Conservation (phyloP, 2,888 invertebrate genomes). For the Alviniconcha strummeri region DNA sequence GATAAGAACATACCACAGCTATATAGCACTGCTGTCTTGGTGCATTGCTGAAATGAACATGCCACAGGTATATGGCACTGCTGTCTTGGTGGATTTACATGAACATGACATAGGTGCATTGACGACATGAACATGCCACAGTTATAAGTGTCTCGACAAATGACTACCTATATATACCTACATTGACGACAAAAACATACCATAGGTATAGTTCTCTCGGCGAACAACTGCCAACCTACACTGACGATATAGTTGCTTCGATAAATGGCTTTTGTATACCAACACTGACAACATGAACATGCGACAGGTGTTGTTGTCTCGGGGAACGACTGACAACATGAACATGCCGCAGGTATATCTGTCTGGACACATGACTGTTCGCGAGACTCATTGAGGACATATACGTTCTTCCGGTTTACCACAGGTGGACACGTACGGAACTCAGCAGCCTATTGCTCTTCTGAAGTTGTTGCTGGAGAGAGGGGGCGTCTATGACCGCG, state of each 20-base stretch:
- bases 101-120: too few relatives aligned
- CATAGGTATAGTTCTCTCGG: constrained; percentile 81
- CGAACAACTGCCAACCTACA: constrained; percentile 78
- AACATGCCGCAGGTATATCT: constrained; percentile 88
- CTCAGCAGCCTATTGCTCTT: constrained; percentile 94
- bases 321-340: constrained; percentile 88
- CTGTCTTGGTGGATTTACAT: too few relatives aligned
- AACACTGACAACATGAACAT: constrained; percentile 96
- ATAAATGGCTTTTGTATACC: constrained; percentile 80
- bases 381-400: too few relatives aligned
- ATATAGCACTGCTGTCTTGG: too few relatives aligned
- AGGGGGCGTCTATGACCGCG: constrained; percentile 91
- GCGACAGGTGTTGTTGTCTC: constrained; percentile 80
- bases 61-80: too few relatives aligned
- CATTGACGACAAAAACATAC: constrained; percentile 97
- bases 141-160: constrained; percentile 80
- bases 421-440: constrained; percentile 86
- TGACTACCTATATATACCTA: constrained; percentile 74
- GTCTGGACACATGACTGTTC: too few relatives aligned
- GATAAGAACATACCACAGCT: too few relatives aligned
- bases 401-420: too few relatives aligned
- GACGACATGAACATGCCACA: constrained; percentile 86
- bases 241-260: constrained; percentile 81
- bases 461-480: constrained; percentile 91
- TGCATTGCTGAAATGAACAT: too few relatives aligned